These are phyloP conservation scores for Plumapathes pennacea DNA, from an alignment of 92 coral and sea anemone genomes.

Conservation along the genomic window DNA sequence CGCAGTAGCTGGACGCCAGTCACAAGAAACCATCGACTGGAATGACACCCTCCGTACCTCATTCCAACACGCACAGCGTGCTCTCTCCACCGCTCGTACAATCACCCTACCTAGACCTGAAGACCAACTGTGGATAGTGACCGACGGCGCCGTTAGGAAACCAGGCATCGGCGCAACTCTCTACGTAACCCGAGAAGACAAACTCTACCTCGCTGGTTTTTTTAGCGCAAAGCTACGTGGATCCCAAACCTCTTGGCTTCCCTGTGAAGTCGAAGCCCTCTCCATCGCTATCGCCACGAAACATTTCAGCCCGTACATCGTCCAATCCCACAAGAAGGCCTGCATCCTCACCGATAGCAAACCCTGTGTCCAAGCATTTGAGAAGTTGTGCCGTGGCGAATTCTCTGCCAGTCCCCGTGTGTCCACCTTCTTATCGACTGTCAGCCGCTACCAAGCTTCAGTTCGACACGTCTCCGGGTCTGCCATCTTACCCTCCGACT, in stretches of 20 bases:
- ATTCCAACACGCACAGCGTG: slow-evolving; percentile 38
- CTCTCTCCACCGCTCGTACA: slow-evolving; percentile 15
- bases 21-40: slow-evolving; percentile 13
- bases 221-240: slow-evolving; percentile 52
- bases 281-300: slow-evolving; percentile 39
- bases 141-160: slow-evolving; percentile 8
- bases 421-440: slow-evolving; percentile 51
- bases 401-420: slow-evolving; percentile 63
- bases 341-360: slow-evolving; percentile 47
- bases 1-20: slow-evolving; percentile 41
- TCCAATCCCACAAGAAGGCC: slow-evolving; percentile 38
- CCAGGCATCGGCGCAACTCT: slow-evolving; percentile 43
- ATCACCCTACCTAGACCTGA: slow-evolving; percentile 36
- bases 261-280: slow-evolving; percentile 55
- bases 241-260: slow-evolving; percentile 63
- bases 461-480: slow-evolving; percentile 51
- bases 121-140: slow-evolving; percentile 37
- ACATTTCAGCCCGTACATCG: slow-evolving; percentile 55
- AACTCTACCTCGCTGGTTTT: slow-evolving; percentile 52
- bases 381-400: slow-evolving; percentile 52
- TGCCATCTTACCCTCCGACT: slow-evolving; percentile 56
- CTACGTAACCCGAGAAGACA: slow-evolving; percentile 23
- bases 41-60: slow-evolving; percentile 20
- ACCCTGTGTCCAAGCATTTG: slow-evolving; percentile 53
- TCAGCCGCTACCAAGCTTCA: slow-evolving; percentile 57